A percentile compares a stretch with the other conserved stretches of the same genome.
Conservation (phyloP, 2,113 vertebrate genomes). For the Labeo rohita region DNA sequence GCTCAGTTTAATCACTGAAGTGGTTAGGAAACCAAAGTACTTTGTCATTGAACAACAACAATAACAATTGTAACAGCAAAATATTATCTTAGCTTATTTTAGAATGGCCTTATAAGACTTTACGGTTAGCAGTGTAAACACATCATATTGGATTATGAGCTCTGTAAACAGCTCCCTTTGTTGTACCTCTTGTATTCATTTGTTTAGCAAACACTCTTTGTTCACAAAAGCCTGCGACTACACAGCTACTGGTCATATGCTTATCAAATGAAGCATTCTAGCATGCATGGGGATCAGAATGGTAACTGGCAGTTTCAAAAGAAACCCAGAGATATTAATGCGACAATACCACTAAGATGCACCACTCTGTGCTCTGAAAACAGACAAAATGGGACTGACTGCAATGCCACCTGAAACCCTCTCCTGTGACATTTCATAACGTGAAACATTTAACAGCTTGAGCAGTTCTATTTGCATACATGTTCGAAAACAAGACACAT, state of each 20-base stretch:
- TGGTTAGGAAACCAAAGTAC: conserved; percentile 19
- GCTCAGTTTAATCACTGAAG: conserved; percentile 36
- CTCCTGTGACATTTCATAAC: background rate
- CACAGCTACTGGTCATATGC: conserved; percentile 10
- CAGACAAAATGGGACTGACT: background rate
- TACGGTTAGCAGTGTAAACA: conserved; percentile 24
- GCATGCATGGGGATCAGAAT: background rate
- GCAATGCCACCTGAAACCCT: background rate
- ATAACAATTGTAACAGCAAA: conserved; percentile 32
- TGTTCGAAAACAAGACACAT: background rate
- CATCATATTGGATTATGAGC: conserved; percentile 15
- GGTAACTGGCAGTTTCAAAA: background rate
- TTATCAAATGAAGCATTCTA: background rate
- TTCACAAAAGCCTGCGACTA: conserved; percentile 6
- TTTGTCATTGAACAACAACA: conserved; percentile 23
- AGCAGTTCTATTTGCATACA: background rate
- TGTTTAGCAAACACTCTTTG: conserved; percentile 27
- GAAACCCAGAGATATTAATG: background rate
- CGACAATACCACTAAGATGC: background rate
- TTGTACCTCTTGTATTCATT: conserved; percentile 5
- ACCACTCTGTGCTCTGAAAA: background rate
- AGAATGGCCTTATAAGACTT: conserved; percentile 27
- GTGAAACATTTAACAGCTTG: background rate
- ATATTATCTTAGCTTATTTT: conserved; percentile 27
- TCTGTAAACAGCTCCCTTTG: conserved; percentile 12